phyloP scores from a whole-genome alignment of 1,140 invertebrate genomes.

The Lutraria rhynchaena region DNA sequence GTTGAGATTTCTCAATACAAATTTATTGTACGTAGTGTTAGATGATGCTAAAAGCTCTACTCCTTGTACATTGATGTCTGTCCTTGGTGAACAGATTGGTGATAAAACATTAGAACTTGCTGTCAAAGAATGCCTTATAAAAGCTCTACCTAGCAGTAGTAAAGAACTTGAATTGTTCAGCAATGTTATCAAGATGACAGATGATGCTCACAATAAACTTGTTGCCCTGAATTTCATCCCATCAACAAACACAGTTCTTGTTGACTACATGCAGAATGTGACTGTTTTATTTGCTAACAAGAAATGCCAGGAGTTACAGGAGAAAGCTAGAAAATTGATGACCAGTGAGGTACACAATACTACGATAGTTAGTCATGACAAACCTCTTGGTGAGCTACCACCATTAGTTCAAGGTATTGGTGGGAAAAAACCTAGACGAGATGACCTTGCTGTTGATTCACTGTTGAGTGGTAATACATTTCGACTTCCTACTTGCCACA shows the following conservation, averaged over 20 bases:
- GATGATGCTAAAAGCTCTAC: slow-evolving; percentile 74
- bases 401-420: slow-evolving; percentile 56
- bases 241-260: slow-evolving; percentile 83
- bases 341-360: slow-evolving; percentile 91
- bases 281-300: slow-evolving; percentile 91
- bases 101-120: slow-evolving; percentile 86
- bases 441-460: slow-evolving; percentile 63
- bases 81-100: slow-evolving; percentile 86
- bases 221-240: slow-evolving; percentile 79
- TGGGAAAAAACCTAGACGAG: slow-evolving; percentile 58
- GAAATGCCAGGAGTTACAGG: slow-evolving; percentile 88
- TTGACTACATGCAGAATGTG: slow-evolving; percentile 89
- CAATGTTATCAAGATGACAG: slow-evolving; percentile 86
- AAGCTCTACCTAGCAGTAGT: slow-evolving; percentile 89
- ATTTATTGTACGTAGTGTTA: slow-evolving; percentile 58
- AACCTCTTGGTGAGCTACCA: slow-evolving; percentile 69
- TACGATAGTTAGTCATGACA: slow-evolving; percentile 83
- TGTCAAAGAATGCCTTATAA: slow-evolving; percentile 88
- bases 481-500: slow-evolving; percentile 84
- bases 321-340: slow-evolving; percentile 88
- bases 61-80: slow-evolving; percentile 84
- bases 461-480: slow-evolving; percentile 77
- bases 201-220: slow-evolving; percentile 87
- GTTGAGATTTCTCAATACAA: slow-evolving; percentile 62
- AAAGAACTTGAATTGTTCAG: slow-evolving; percentile 87